Evolutionary conservation across 92 coral and sea anemone species (phyloP).

Genomic region (Porites cylindrica): DNA sequence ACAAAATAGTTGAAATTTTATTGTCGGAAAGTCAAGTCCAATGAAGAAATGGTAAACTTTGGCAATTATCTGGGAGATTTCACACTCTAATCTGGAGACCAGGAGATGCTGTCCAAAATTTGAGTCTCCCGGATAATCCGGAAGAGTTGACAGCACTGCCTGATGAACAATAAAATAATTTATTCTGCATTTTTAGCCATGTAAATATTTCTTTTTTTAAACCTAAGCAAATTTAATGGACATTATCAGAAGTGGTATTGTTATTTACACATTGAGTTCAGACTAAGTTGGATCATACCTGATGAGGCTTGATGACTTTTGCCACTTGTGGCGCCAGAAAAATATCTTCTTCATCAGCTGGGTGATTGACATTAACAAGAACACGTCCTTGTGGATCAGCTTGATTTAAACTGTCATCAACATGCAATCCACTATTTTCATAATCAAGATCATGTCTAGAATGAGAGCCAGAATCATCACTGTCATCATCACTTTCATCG

Average conservation of each 20-base stretch:
- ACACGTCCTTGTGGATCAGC: slow-evolving; percentile 86
- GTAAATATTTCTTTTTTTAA: too few species aligned
- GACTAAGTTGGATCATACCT: slow-evolving; percentile 61
- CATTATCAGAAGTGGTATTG: too few species aligned
- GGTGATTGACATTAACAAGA: slow-evolving; percentile 90
- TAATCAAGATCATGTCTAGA: slow-evolving; percentile 58
- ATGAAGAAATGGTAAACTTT: too few species aligned
- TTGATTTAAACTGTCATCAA: slow-evolving; percentile 80
- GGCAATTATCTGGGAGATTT: too few species aligned
- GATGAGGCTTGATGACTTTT: slow-evolving; percentile 87
- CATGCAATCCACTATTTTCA: slow-evolving; percentile 89
- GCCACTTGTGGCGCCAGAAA: slow-evolving; percentile 88
- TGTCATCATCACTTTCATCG: slow-evolving; percentile 36
- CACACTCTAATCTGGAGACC: too few species aligned
- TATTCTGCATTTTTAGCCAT: too few species aligned
- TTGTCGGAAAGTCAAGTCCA: too few species aligned
- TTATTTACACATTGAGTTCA: background rate
- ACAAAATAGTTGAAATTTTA: too few species aligned
- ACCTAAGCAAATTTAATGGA: background rate
- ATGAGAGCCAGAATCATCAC: slow-evolving; percentile 7
- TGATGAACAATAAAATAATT: too few species aligned
- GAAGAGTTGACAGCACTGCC: too few species aligned
- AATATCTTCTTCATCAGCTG: slow-evolving; percentile 88
- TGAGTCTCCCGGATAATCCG: too few species aligned
- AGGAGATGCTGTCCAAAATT: too few species aligned